Percentiles rank a stretch among this genome's conserved stretches.
Evolutionary conservation across 2,113 vertebrate genomes (phyloP).

Genomic region (Epinephelus fuscoguttatus): DNA sequence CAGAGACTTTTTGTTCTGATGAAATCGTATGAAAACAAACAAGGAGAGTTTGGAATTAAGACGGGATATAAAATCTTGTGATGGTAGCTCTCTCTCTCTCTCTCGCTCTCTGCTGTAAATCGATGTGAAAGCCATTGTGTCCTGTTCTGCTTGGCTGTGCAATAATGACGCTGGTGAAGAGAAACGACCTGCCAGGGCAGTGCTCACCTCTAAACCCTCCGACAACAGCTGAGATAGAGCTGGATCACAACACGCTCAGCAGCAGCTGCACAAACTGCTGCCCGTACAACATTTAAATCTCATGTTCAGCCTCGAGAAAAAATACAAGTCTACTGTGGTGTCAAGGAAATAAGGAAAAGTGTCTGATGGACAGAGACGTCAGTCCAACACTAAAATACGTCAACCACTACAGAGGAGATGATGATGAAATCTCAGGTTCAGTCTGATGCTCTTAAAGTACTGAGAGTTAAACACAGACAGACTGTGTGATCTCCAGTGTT

Average conservation of each 20-base stretch:
- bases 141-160: constrained; percentile 66
- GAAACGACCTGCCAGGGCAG: constrained; percentile 50
- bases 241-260: not conserved
- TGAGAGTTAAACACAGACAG: not conserved
- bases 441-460: no score
- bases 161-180: constrained; percentile 52
- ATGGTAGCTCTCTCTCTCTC: not conserved
- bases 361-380: no score
- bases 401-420: no score
- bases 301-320: no score
- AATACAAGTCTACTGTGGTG: not conserved
- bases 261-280: no score
- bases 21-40: not conserved
- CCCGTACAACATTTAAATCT: not conserved
- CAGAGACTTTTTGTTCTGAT: not conserved
- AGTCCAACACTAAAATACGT: no score
- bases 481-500: not conserved
- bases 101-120: constrained; percentile 35
- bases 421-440: no score
- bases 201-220: constrained; percentile 36
- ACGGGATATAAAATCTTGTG: not conserved
- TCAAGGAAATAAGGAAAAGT: no score
- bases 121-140: constrained; percentile 51
- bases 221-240: not conserved
- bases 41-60: not conserved